These are phyloP conservation scores for Anolis apletophallus DNA, from an alignment of 2,797 vertebrate genomes.

Conservation along the genomic window DNA sequence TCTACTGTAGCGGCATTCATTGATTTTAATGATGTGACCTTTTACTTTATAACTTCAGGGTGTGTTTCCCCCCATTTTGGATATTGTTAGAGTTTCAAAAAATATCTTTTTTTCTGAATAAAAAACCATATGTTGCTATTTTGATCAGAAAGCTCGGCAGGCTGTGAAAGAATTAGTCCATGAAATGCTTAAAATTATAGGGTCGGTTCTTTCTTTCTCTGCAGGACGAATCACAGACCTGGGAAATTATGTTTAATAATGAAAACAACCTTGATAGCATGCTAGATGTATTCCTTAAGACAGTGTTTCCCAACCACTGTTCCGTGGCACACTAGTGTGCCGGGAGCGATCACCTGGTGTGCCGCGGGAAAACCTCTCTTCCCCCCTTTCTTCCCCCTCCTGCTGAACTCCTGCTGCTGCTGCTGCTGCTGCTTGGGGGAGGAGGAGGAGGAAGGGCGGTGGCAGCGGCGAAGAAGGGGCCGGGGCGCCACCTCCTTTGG, in stretches of 20 bases:
- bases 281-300: constrained; percentile 38
- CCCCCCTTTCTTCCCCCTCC: no score
- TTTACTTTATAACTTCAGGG: constrained; percentile 21
- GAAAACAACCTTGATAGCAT: constrained; percentile 8
- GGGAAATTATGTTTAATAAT: constrained; percentile 1
- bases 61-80: neutral
- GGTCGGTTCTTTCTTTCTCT: constrained; percentile 24
- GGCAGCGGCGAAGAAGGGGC: no score
- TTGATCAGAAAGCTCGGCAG: constrained; percentile 30
- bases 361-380: no score
- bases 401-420: no score
- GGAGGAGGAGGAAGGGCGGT: no score
- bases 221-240: constrained; percentile 39
- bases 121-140: constrained; percentile 52
- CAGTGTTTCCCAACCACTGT: no score
- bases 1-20: neutral
- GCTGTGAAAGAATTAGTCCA: constrained; percentile 49
- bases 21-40: constrained; percentile 42
- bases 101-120: constrained; percentile 36
- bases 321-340: no score
- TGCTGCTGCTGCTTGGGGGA: no score
- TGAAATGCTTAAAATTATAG: constrained; percentile 49
- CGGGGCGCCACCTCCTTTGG: no score
- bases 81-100: constrained; percentile 29
- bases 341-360: no score